Conservation (phyloP, 2,113 vertebrate genomes). For the Brachyistius frenatus region DNA sequence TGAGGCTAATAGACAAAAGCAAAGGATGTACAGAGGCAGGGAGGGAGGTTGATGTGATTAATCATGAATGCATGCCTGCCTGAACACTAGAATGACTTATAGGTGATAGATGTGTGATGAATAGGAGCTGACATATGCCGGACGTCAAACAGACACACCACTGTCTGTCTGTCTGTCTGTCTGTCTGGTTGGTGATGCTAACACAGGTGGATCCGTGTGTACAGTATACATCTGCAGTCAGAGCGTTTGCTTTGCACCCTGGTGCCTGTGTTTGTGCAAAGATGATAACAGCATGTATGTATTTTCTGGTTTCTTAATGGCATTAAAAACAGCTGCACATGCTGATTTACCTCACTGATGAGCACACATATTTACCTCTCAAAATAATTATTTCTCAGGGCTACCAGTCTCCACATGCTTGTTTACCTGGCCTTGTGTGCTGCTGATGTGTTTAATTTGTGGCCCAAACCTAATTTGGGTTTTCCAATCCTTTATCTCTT, state of each 20-base stretch:
- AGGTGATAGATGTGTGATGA: conserved; percentile 53
- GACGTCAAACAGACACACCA: conserved; percentile 51
- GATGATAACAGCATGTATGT: conserved; percentile 13
- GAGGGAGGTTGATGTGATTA: conserved; percentile 51
- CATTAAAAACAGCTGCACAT: conserved; percentile 1
- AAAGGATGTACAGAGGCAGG: neutral
- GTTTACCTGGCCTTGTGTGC: conserved; percentile 25
- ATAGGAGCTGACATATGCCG: conserved; percentile 48
- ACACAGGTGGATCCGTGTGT: conserved; percentile 35
- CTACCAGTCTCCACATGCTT: conserved; percentile 3
- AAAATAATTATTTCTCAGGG: conserved; percentile 19
- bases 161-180: conserved; percentile 8
- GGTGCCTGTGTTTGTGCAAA: conserved; percentile 22
- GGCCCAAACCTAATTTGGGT: conserved; percentile 49
- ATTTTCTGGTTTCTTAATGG: conserved; percentile 26
- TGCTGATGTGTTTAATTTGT: conserved; percentile 44
- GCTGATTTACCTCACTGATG: too few species aligned
- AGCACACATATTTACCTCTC: conserved; percentile 21
- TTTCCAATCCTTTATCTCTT: conserved; percentile 64
- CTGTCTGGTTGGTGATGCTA: conserved; percentile 31
- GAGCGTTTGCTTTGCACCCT: conserved; percentile 8
- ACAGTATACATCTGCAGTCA: conserved; percentile 6
- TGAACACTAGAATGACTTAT: conserved; percentile 51
- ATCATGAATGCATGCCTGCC: conserved; percentile 59
- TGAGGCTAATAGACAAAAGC: conserved; percentile 35